Evolutionary conservation across 1,140 invertebrate genomes (phyloP).

Genomic region (Brachionus rotundiformis): DNA sequence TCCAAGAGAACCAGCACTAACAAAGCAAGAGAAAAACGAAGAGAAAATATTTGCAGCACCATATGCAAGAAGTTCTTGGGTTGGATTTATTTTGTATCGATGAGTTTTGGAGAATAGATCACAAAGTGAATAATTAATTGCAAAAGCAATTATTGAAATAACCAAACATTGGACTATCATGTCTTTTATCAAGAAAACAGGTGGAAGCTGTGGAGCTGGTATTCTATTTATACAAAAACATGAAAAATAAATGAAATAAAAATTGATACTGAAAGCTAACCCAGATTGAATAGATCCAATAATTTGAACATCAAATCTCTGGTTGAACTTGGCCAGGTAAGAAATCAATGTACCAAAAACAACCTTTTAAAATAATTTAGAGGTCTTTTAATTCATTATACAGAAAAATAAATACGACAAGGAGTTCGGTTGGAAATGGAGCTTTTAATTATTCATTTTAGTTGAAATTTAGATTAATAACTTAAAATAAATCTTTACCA

Average conservation of each 20-base stretch:
- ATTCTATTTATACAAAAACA: slow-evolving; percentile 17
- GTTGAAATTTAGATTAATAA: too few species aligned
- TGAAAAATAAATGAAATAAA: too few species aligned
- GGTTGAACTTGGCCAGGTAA: slow-evolving; percentile 8
- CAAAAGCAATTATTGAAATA: slow-evolving; percentile 21
- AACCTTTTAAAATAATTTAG: too few species aligned
- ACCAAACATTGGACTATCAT: slow-evolving; percentile 11
- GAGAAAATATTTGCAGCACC: slow-evolving; percentile 65
- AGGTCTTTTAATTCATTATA: too few species aligned
- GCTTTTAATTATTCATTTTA: neutral
- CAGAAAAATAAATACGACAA: too few species aligned
- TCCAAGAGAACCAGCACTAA: slow-evolving; percentile 66
- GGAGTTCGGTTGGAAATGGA: slow-evolving; percentile 62
- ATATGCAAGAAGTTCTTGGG: slow-evolving; percentile 67
- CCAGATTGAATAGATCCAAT: slow-evolving; percentile 24
- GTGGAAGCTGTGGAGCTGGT: slow-evolving; percentile 11
- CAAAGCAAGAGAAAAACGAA: slow-evolving; percentile 67
- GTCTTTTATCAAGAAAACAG: slow-evolving; percentile 12
- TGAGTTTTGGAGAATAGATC: slow-evolving; percentile 31
- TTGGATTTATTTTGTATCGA: slow-evolving; percentile 33
- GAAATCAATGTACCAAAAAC: slow-evolving; percentile 53
- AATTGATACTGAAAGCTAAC: too few species aligned
- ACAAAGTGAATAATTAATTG: slow-evolving; percentile 35
- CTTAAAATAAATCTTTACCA: neutral
- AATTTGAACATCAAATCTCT: slow-evolving; percentile 13